These are phyloP conservation scores for Spodoptera exigua DNA, from an alignment of 2,888 invertebrate species.

Conservation along the genomic window DNA sequence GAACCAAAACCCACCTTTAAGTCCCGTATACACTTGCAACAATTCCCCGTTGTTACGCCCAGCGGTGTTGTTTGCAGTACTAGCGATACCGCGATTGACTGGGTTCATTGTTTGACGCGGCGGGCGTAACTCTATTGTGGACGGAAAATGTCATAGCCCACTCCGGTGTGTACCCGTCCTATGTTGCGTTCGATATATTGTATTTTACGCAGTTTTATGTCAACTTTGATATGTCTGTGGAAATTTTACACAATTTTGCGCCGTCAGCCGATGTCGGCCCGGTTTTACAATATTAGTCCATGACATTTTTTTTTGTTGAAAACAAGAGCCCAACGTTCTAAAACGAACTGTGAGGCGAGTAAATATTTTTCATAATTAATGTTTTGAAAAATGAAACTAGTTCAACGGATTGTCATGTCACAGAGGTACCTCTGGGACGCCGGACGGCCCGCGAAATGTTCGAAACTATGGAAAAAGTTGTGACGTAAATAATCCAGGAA, in stretches of 20 bases:
- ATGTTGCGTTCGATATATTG: constrained; percentile 42
- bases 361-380: constrained; percentile 35
- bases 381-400: constrained; percentile 37
- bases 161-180: constrained; percentile 34
- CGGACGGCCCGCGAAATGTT: constrained; percentile 31
- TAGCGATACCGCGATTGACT: constrained; percentile 77
- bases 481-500: constrained; percentile 29
- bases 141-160: constrained; percentile 67
- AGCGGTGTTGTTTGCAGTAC: constrained; percentile 68
- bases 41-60: constrained; percentile 59
- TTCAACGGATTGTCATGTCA: constrained; percentile 43
- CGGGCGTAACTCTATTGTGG: constrained; percentile 70
- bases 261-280: constrained; percentile 1
- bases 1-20: constrained; percentile 63
- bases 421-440: constrained; percentile 37
- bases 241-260: constrained; percentile 26
- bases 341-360: background rate
- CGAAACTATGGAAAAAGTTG: constrained; percentile 29
- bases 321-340: background rate
- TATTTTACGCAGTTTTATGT: constrained; percentile 47
- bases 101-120: constrained; percentile 72
- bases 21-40: constrained; percentile 64
- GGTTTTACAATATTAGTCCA: constrained; percentile 24
- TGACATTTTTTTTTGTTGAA: constrained; percentile 1
- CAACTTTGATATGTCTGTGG: constrained; percentile 19